Evolutionary conservation across 1,140 invertebrate genomes (phyloP).

Genomic region (Adelges cooleyi): DNA sequence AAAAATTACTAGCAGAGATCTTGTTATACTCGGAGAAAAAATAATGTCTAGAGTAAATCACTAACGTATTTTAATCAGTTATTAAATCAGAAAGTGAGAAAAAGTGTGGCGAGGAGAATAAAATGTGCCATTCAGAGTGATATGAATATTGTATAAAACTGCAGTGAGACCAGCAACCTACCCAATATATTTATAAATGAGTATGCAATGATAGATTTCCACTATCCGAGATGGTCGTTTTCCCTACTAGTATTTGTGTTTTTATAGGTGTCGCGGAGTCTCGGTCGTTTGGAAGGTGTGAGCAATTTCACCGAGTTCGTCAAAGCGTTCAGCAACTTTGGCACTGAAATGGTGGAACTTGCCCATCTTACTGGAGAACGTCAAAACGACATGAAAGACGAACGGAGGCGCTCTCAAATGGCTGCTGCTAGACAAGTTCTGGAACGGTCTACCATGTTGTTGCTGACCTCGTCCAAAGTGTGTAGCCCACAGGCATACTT

Average conservation of each 20-base stretch:
- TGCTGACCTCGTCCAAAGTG: conserved; percentile 92
- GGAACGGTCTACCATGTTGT: conserved; percentile 94
- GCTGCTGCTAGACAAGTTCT: conserved; percentile 84
- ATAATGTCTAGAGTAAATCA: too few relatives aligned
- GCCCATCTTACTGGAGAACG: conserved; percentile 78
- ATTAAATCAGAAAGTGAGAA: too few relatives aligned
- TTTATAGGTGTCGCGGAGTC: conserved; percentile 58
- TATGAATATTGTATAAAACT: too few relatives aligned
- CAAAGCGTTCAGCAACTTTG: conserved; percentile 95
- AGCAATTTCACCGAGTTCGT: conserved; percentile 98
- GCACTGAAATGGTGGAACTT: conserved; percentile 95
- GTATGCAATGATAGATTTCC: too few relatives aligned
- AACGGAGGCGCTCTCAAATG: conserved; percentile 88
- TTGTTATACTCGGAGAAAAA: too few relatives aligned
- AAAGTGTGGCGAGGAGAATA: too few relatives aligned
- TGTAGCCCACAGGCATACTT: not conserved
- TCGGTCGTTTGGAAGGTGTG: conserved; percentile 82
- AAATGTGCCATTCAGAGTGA: too few relatives aligned
- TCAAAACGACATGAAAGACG: conserved; percentile 86
- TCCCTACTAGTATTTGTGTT: not conserved
- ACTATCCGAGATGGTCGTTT: not conserved
- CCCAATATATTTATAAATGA: too few relatives aligned
- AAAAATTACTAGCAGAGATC: too few relatives aligned
- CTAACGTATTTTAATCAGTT: too few relatives aligned
- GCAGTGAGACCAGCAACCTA: too few relatives aligned